Evolutionary conservation across 1,140 invertebrate genomes (phyloP), one percentile per base, ranked within the genome.

Genomic region (Protaetia brevitarsis): DNA sequence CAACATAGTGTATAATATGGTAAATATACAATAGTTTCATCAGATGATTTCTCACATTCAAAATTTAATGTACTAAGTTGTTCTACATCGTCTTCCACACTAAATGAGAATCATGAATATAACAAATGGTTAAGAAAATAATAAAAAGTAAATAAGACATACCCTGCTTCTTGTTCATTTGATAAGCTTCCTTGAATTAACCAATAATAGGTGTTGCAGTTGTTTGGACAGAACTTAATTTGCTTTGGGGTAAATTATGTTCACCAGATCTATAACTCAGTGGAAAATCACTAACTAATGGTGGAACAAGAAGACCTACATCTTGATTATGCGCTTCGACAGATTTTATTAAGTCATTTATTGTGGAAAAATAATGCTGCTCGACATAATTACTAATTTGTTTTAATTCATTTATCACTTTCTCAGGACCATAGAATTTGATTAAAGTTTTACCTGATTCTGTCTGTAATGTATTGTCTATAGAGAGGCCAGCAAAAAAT

Each of bases 151-250:
- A 8, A 29, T 29, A 8, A 29, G 34, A 36, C 63, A 16, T 70
- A 74, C 67, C 66, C 67, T 31, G 68, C 31, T 64, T 71, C 66
- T 65, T 69, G 69, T 36, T 71, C 64, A 45, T 36, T 19, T 30
- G 67, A 71, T 27, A 68, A 65, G 28, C 71, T 64, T 27, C 68
- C 64, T n/a, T 62, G 62, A 11, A 74, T 60, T 65, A 71, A 26
- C 74, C 75, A 31, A 71, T 64, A 65, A 76, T 74, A 13, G 72
- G 45, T 19, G 74, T 74, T 29, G 76, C 75, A 41, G 74, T 75
- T n/a, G 63, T 69, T 10, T 65, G 73, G 23, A 71, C 57, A 27
- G 23, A 51, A n/a, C 3, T 16, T 10, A 23, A 10, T n/a, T 19
- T 30, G 16, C 21, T 5, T n/a, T 21, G 7, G 26, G 23, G n/a